Conservation (phyloP, 2,888 invertebrate genomes). For the Metacarcinus magister region DNA sequence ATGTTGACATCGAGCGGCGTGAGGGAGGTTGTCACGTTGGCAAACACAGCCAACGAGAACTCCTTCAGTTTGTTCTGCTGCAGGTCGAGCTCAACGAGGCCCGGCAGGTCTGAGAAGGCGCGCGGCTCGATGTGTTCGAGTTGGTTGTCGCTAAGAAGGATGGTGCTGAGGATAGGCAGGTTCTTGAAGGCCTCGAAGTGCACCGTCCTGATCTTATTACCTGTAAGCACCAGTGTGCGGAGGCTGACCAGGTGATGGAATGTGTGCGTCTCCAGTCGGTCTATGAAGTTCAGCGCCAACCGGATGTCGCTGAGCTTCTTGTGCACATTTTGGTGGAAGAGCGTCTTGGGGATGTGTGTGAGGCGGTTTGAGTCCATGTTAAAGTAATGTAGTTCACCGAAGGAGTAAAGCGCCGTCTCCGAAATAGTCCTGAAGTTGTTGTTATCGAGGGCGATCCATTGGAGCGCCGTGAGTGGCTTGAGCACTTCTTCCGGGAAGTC, state of each 20-base stretch:
- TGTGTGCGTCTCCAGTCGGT: constrained; percentile 88
- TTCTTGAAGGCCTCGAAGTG: constrained; percentile 90
- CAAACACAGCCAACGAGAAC: constrained; percentile 89
- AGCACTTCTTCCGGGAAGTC: constrained; percentile 91
- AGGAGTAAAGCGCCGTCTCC: constrained; percentile 88
- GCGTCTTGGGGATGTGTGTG: constrained; percentile 88
- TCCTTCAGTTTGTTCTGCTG: constrained; percentile 91
- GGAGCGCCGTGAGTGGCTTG: constrained; percentile 89
- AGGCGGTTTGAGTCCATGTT: constrained; percentile 94
- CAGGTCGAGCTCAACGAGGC: constrained; percentile 91
- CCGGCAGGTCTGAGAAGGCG: constrained; percentile 91
- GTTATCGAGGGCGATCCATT: constrained; percentile 94
- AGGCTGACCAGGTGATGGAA: constrained; percentile 90
- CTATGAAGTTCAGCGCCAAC: constrained; percentile 92
- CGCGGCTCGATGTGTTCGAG: constrained; percentile 90
- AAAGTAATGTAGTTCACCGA: constrained; percentile 90
- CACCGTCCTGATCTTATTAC: constrained; percentile 89
- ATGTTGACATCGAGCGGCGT: constrained; percentile 90
- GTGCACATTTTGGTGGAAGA: constrained; percentile 90
- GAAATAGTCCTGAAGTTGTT: constrained; percentile 90
- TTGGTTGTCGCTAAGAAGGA: constrained; percentile 93
- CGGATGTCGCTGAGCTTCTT: constrained; percentile 91
- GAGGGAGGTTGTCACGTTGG: constrained; percentile 89
- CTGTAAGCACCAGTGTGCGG: constrained; percentile 91
- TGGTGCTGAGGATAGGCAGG: constrained; percentile 91